Conservation (phyloP, 1,140 invertebrate genomes). For the Achatina immaculata region DNA sequence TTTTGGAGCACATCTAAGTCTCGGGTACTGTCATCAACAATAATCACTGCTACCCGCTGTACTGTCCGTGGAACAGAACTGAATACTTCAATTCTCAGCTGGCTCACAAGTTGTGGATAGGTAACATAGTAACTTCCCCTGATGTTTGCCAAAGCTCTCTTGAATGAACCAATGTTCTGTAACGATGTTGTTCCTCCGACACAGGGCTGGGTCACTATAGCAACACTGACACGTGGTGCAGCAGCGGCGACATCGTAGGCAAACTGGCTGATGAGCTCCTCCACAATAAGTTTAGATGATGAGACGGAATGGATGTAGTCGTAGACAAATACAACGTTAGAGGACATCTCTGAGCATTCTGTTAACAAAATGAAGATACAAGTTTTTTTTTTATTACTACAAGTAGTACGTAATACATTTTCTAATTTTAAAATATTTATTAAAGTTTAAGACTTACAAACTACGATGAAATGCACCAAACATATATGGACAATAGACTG, state of each 20-base stretch:
- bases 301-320: constrained; percentile 14
- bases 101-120: background rate
- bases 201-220: constrained; percentile 30
- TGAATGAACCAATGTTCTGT: background rate
- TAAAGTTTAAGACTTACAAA: background rate
- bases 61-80: background rate
- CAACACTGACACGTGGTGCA: background rate
- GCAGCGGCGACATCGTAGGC: background rate
- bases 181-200: background rate
- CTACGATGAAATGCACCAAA: background rate
- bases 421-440: background rate
- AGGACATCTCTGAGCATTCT: constrained; percentile 13
- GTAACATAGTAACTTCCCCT: background rate
- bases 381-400: background rate
- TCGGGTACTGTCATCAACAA: constrained; percentile 6
- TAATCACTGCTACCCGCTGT: constrained; percentile 1
- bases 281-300: constrained; percentile 2
- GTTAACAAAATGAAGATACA: background rate
- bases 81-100: constrained; percentile 6
- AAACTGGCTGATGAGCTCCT: constrained; percentile 8
- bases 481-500: background rate
- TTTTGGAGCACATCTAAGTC: background rate
- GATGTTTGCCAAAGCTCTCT: background rate
- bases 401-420: background rate
- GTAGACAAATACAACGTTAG: constrained; percentile 33